Percentiles rank a stretch among this genome's conserved stretches.
Conservation (phyloP, 1,140 invertebrate species). For the Halictus rubicundus region DNA sequence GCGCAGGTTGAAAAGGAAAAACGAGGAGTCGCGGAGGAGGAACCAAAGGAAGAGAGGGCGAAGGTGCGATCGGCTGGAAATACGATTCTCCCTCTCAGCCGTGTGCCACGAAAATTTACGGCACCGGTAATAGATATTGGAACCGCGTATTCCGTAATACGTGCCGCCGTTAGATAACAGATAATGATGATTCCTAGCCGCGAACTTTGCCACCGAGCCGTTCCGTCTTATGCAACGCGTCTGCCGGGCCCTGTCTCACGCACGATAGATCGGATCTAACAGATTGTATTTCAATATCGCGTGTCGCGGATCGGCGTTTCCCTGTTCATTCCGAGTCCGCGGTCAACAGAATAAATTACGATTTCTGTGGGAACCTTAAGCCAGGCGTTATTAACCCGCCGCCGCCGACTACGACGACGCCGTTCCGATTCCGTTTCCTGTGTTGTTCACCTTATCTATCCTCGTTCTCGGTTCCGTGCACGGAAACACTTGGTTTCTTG, state of each 20-base stretch:
- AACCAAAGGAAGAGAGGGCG: not conserved
- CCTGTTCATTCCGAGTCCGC: conserved; percentile 7
- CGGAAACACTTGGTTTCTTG: no score
- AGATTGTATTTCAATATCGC: conserved; percentile 56
- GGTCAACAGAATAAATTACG: conserved; percentile 13
- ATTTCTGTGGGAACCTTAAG: conserved; percentile 13
- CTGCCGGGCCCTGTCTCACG: conserved; percentile 29
- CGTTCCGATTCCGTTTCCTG: not conserved
- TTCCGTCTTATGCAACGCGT: conserved; percentile 46
- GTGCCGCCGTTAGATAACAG: conserved; percentile 58
- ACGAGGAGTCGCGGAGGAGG: not conserved
- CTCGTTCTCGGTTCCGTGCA: not conserved
- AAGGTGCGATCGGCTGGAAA: conserved; percentile 62
- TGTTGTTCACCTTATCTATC: not conserved
- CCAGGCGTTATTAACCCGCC: not conserved
- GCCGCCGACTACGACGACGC: not conserved
- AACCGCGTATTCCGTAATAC: conserved; percentile 64
- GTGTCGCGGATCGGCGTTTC: conserved; percentile 1
- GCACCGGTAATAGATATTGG: conserved; percentile 63
- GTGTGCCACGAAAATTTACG: conserved; percentile 56
- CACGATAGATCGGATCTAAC: conserved; percentile 41
- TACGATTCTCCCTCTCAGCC: conserved; percentile 58
- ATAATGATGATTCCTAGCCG: conserved; percentile 62
- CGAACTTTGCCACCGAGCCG: conserved; percentile 55
- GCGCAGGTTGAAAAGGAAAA: not conserved